phyloP scores from a whole-genome alignment of 2,113 vertebrate species.

The Syngnathus floridae region DNA sequence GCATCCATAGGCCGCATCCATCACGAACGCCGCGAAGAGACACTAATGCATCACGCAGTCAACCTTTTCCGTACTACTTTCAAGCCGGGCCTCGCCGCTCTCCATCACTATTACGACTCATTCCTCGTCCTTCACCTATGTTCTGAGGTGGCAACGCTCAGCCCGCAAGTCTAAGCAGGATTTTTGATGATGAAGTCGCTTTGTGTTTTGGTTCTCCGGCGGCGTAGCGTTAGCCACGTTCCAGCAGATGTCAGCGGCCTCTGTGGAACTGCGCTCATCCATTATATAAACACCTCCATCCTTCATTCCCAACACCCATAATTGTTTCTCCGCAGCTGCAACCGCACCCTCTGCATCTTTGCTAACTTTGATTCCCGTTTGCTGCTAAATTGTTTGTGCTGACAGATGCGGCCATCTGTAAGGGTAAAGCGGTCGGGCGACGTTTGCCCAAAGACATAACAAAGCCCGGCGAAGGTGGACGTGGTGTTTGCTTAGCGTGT shows the following conservation, averaged over 20 bases:
- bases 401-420: constrained; percentile 4
- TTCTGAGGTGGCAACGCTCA: not conserved
- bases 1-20: constrained; percentile 15
- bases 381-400: constrained; percentile 1
- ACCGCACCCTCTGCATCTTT: not conserved
- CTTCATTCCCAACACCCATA: constrained; percentile 6
- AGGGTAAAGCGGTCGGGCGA: constrained; percentile 8
- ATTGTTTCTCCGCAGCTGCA: not conserved
- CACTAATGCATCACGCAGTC: not conserved
- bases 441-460: constrained; percentile 1
- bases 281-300: constrained; percentile 17
- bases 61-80: not conserved
- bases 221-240: constrained; percentile 35
- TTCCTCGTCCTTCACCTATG: no score
- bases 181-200: not conserved
- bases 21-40: not conserved
- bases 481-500: constrained; percentile 22
- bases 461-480: constrained; percentile 18
- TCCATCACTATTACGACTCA: no score
- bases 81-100: no score
- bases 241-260: constrained; percentile 45
- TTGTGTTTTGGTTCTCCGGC: not conserved
- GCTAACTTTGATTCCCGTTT: constrained; percentile 3
- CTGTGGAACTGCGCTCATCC: constrained; percentile 14
- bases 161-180: not conserved